Evolutionary conservation across 2,888 invertebrate genomes (phyloP).

Genomic region (Heteromurus nitidus): DNA sequence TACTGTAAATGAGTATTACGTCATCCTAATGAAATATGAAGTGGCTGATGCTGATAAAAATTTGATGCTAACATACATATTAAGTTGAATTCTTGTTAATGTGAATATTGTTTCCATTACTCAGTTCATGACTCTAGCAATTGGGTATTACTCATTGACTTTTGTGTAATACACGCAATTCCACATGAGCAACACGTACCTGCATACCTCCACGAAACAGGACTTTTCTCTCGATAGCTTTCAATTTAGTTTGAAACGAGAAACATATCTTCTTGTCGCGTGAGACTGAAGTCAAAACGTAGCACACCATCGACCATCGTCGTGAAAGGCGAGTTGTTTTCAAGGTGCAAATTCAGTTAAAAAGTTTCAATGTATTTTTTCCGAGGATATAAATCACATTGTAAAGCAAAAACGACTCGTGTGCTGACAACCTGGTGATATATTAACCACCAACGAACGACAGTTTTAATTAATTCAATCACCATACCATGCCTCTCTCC

Average conservation of each 20-base stretch:
- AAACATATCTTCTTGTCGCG: too few relatives aligned
- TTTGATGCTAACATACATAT: too few relatives aligned
- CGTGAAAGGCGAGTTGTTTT: too few relatives aligned
- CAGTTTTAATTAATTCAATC: constrained; percentile 66
- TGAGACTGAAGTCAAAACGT: too few relatives aligned
- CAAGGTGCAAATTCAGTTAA: neutral
- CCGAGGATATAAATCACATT: constrained; percentile 49
- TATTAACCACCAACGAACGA: constrained; percentile 66
- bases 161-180: constrained; percentile 11
- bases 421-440: constrained; percentile 64
- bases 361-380: constrained; percentile 3
- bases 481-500: constrained; percentile 41
- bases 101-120: too few relatives aligned
- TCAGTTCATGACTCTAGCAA: constrained; percentile 8
- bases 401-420: constrained; percentile 57
- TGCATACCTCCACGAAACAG: neutral
- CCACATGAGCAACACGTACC: neutral
- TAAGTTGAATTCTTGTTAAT: too few relatives aligned
- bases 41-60: neutral
- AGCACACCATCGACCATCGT: too few relatives aligned
- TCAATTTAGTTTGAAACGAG: neutral
- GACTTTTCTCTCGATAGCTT: too few relatives aligned
- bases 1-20: neutral
- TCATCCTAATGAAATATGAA: neutral
- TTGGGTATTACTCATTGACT: constrained; percentile 3